A percentile compares a stretch with the other conserved stretches of the same genome.
These are phyloP conservation scores for Stylophora pistillata DNA, from an alignment of 64 coral and sea anemone species.

Conservation along the genomic window DNA sequence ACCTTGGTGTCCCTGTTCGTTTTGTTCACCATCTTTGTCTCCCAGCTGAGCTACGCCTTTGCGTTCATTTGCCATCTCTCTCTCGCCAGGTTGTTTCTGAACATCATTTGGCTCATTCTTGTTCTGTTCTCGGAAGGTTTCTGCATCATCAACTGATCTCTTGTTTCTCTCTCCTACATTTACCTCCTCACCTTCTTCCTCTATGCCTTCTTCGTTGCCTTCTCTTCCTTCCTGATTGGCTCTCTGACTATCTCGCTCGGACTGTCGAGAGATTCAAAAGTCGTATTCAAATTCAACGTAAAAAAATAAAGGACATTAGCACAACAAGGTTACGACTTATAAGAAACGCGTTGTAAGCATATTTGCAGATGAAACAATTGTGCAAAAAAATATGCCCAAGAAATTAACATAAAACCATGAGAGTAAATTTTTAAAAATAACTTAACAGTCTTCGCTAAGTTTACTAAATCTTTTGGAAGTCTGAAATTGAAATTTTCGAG, in stretches of 20 bases:
- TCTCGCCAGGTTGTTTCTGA: background rate
- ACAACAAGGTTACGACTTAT: too few relatives aligned
- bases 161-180: background rate
- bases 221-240: background rate
- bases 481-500: too few relatives aligned
- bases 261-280: background rate
- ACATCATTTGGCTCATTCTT: background rate
- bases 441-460: too few relatives aligned
- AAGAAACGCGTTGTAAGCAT: too few relatives aligned
- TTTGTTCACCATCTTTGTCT: background rate
- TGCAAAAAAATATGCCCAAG: too few relatives aligned
- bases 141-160: background rate
- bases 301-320: too few relatives aligned
- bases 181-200: background rate
- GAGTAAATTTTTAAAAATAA: too few relatives aligned
- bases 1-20: background rate
- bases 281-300: too few relatives aligned
- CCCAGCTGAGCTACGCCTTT: background rate
- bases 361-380: too few relatives aligned
- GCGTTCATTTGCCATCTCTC: background rate
- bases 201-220: background rate
- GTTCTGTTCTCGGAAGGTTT: background rate
- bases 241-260: background rate
- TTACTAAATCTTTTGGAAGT: too few relatives aligned
- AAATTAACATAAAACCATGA: too few relatives aligned